These are phyloP conservation scores for Artibeus lituratus DNA, from an alignment of 2,797 vertebrate species.

Conservation along the genomic window DNA sequence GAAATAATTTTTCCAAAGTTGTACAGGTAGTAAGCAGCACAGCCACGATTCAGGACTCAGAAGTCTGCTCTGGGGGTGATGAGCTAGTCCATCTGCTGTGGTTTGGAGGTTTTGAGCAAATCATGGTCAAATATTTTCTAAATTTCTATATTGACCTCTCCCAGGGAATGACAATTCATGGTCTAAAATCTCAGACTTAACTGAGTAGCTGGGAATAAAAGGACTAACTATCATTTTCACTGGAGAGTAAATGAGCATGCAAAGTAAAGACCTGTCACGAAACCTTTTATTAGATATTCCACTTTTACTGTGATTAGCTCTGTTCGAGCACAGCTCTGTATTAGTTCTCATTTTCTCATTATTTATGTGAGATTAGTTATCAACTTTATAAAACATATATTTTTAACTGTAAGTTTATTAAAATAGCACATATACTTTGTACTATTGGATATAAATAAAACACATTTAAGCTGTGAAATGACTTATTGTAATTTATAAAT, in stretches of 20 bases:
- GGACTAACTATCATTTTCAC: neutral
- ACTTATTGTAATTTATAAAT: neutral
- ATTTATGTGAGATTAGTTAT: neutral
- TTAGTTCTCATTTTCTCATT: constrained; percentile 4
- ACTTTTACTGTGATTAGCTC: neutral
- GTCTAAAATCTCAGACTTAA: neutral
- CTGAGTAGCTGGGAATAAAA: neutral
- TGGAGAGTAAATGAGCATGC: neutral
- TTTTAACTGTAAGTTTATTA: neutral
- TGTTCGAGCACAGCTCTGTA: neutral
- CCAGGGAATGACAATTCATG: neutral
- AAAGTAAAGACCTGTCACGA: neutral
- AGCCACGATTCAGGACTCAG: neutral
- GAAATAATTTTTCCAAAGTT: neutral
- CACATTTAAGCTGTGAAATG: neutral
- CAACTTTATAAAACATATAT: neutral
- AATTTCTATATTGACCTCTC: neutral
- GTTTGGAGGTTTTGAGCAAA: neutral
- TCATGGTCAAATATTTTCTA: neutral
- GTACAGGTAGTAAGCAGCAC: neutral
- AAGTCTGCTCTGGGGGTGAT: accelerated
- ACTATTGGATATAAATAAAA: neutral
- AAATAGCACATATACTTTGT: neutral
- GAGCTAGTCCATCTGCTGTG: neutral
- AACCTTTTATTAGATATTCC: neutral